Conservation (phyloP, 2,888 invertebrate species). For the Bombyx huttoni region DNA sequence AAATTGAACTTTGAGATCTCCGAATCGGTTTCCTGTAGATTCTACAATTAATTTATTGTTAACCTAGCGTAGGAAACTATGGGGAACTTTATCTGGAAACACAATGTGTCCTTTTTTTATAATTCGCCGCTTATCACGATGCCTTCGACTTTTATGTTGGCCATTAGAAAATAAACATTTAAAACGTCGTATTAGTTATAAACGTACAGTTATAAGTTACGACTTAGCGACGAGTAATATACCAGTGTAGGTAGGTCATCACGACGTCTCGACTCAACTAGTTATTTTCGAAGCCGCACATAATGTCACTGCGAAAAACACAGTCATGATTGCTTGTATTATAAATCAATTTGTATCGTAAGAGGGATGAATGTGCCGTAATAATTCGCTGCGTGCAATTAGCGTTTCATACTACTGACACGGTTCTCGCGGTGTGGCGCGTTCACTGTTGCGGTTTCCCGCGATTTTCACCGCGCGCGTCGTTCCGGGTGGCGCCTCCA, state of each 20-base stretch:
- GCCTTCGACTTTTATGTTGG: not conserved
- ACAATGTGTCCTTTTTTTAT: constrained; percentile 19
- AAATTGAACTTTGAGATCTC: constrained; percentile 58
- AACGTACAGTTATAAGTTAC: not conserved
- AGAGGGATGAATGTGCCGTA: constrained; percentile 26
- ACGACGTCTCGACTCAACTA: not conserved
- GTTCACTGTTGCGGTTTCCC: constrained; percentile 66
- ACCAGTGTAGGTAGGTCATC: not conserved
- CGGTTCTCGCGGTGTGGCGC: constrained; percentile 56
- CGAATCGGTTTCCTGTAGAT: constrained; percentile 71
- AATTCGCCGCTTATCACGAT: constrained; percentile 45
- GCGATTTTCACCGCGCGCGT: constrained; percentile 63
- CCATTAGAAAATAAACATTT: not conserved
- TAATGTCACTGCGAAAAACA: not conserved
- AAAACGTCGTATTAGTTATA: not conserved
- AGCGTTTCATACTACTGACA: constrained; percentile 71
- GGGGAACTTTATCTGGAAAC: constrained; percentile 60
- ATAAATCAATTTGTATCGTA: constrained; percentile 21
- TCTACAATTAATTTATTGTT: constrained; percentile 70
- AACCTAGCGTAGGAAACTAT: constrained; percentile 65
- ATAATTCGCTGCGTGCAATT: constrained; percentile 53
- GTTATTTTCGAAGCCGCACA: not conserved
- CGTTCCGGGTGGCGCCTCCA: constrained; percentile 68
- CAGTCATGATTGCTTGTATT: constrained; percentile 6
- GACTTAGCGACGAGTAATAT: not conserved